These are phyloP conservation scores for Thereva unica DNA, from an alignment of 2,888 invertebrate species.

Conservation along the genomic window DNA sequence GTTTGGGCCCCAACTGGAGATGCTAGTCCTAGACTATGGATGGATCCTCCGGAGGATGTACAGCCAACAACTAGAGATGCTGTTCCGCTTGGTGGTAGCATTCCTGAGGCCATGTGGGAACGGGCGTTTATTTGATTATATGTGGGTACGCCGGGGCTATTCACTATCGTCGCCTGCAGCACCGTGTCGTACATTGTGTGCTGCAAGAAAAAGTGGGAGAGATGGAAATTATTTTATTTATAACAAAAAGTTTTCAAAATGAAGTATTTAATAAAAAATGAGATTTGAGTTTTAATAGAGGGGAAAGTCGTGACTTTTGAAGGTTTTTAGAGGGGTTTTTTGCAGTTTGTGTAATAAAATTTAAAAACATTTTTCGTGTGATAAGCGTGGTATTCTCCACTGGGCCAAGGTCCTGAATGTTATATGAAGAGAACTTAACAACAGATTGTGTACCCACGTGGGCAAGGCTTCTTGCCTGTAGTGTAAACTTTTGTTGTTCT, in stretches of 20 bases:
- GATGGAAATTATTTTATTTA: background rate
- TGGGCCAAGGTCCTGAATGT: too few species aligned
- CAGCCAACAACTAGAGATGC: constrained; percentile 28
- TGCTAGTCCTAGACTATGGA: constrained; percentile 33
- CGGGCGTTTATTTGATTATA: constrained; percentile 57
- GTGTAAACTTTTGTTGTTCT: too few species aligned
- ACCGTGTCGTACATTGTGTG: constrained; percentile 38
- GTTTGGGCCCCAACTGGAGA: constrained; percentile 21
- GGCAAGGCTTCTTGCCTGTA: too few species aligned
- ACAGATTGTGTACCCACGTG: too few species aligned
- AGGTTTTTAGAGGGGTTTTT: too few species aligned
- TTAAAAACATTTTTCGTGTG: too few species aligned
- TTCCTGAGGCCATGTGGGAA: constrained; percentile 51
- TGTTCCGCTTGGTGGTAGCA: constrained; percentile 8
- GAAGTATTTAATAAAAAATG: too few species aligned
- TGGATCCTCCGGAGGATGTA: constrained; percentile 35
- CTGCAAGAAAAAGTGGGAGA: constrained; percentile 29
- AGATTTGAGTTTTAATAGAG: too few species aligned
- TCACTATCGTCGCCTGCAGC: constrained; percentile 39
- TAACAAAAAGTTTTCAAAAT: background rate
- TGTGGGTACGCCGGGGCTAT: constrained; percentile 47
- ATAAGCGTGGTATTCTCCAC: too few species aligned
- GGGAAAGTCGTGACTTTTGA: too few species aligned
- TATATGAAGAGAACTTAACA: too few species aligned
- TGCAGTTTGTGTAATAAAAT: too few species aligned